Conservation (phyloP, 2,113 vertebrate species). For the Psettodes erumei region DNA sequence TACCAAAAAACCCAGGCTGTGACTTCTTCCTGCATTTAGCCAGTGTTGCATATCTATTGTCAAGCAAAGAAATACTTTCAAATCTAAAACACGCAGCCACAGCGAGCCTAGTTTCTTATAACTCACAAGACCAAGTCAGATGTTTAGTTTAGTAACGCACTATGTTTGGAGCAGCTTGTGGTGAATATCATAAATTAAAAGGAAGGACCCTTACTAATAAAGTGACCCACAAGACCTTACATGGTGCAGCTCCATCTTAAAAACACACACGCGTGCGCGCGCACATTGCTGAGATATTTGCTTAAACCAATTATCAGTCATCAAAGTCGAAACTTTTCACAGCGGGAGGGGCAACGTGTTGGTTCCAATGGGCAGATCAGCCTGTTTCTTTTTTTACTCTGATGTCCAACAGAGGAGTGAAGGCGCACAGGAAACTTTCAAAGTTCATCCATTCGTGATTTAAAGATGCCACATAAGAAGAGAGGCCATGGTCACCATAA, state of each 20-base stretch:
- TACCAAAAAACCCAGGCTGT: neutral
- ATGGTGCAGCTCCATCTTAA: neutral
- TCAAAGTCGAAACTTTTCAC: conserved; percentile 4
- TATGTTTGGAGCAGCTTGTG: neutral
- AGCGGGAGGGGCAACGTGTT: conserved; percentile 64
- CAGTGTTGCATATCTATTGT: neutral
- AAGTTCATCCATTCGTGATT: neutral
- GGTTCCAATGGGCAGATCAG: conserved; percentile 24
- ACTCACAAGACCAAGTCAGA: too few species aligned
- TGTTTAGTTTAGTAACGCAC: neutral
- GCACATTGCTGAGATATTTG: neutral
- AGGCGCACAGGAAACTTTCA: neutral
- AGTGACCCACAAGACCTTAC: neutral
- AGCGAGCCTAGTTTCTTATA: too few species aligned
- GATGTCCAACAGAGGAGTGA: neutral
- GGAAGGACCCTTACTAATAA: neutral
- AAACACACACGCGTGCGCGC: neutral
- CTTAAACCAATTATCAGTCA: conserved; percentile 6
- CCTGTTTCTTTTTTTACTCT: neutral
- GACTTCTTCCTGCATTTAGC: neutral
- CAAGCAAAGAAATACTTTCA: neutral
- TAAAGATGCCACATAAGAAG: conserved; percentile 79
- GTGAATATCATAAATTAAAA: neutral
- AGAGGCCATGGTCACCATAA: conserved; percentile 70
- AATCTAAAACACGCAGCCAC: neutral